Evolutionary conservation across 2,888 invertebrate species (phyloP), one percentile per base, ranked within the genome.

Genomic region (Falcaria lacertinaria): DNA sequence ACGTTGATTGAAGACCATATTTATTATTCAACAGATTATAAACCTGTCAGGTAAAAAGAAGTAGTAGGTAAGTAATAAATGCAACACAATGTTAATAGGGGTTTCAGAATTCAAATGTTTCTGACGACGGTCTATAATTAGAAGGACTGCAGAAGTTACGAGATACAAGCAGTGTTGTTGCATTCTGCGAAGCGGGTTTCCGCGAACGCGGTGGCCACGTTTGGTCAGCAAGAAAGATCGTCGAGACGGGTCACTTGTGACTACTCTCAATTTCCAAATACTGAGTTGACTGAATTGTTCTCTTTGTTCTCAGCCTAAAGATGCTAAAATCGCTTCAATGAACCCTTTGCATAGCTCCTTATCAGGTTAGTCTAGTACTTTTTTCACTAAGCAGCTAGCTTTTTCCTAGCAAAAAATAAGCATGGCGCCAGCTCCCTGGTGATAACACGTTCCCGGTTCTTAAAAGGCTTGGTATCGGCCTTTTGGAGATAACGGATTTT

Each of bases 391-490:
- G 13, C 19, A 15, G n/a, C 22, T 38, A 48, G 52, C 49, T 47
- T 50, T 49, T 58, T 52, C 54, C 47, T 40, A 36, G 50, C 51
- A 44, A 69, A 77, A 79, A 79, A 74, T 66, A 61, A 55, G 64
- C 57, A 70, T 69, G 80, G 82, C 80, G 82, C 79, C 80, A 75
- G 82, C 80, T 81, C 78, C 80, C 74, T 50, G 39, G 53, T 60
- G 68, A 70, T 74, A 68, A 68, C 55, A 45, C 41, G 28, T 39
- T 59, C 54, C n/a, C 54, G 22, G 51, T 52, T 60, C 57, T 60
- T 64, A 60, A 68, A 68, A 64, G 48, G 58, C 48, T 49, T 52
- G 64, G 52, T 61, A 61, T 69, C 56, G 53, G 58, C 64, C 64
- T 69, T 58, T 60, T 59, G 52, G 47, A 61, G 74, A 74, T 73